phyloP scores from a whole-genome alignment of 2,113 vertebrate species.

The Cacatua alba region DNA sequence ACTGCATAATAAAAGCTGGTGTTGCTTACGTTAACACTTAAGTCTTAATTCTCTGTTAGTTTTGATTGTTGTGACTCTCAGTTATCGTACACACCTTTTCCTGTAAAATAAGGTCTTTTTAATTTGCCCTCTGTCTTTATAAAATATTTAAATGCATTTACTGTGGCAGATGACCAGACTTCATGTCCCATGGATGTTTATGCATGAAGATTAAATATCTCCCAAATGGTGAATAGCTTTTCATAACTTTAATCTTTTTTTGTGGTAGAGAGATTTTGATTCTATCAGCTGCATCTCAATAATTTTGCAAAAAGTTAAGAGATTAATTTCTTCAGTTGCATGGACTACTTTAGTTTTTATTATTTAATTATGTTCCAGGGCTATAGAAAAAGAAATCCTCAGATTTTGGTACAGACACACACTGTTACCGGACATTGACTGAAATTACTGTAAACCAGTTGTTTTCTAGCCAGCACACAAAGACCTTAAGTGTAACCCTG shows the following conservation, averaged over 20 bases:
- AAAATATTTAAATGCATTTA: not conserved
- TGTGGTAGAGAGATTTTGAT: not conserved
- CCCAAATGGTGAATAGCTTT: not conserved
- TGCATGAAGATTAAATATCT: not conserved
- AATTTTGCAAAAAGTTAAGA: not conserved
- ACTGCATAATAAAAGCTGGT: not conserved
- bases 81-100: not conserved
- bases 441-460: not conserved
- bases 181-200: not conserved
- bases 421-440: not conserved
- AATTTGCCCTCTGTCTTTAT: not conserved
- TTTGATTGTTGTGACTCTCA: not conserved
- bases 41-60: not conserved
- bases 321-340: not conserved
- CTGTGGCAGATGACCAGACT: not conserved
- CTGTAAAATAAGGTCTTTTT: not conserved
- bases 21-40: not conserved
- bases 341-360: not conserved
- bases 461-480: not conserved
- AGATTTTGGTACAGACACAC: not conserved
- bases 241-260: not conserved
- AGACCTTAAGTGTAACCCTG: not conserved
- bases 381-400: not conserved
- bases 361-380: not conserved
- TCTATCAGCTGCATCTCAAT: not conserved